These are phyloP conservation scores for Argya squamiceps DNA, from an alignment of 2,797 vertebrate genomes.

Conservation along the genomic window DNA sequence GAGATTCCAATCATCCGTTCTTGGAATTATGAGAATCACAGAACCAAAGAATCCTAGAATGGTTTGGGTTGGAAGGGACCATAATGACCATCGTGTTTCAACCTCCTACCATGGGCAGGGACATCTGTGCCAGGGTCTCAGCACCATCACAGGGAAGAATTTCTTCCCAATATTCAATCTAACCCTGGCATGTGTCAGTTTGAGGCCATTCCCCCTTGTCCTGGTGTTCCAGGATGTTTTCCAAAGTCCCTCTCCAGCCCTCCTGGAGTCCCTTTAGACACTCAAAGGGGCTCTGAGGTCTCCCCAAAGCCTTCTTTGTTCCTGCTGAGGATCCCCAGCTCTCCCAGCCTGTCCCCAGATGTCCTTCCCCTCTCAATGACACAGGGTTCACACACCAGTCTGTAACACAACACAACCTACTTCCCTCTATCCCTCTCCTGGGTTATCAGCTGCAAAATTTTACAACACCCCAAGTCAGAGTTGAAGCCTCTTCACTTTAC, in stretches of 20 bases:
- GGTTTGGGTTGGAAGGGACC: background rate
- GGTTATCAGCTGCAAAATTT: background rate
- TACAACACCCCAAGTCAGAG: background rate
- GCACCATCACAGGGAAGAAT: background rate
- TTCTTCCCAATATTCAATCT: background rate
- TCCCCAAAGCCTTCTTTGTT: no score
- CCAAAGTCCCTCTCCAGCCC: background rate
- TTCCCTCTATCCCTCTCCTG: background rate
- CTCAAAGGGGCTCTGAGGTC: background rate
- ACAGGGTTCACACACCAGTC: background rate
- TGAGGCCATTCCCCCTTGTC: background rate
- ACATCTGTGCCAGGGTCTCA: background rate
- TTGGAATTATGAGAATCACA: background rate
- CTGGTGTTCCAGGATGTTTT: background rate
- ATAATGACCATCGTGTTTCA: rapidly evolving
- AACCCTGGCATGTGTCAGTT: background rate
- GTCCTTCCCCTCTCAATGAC: background rate
- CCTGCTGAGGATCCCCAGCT: background rate
- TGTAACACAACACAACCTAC: background rate
- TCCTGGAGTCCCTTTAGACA: background rate
- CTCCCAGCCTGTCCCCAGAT: background rate
- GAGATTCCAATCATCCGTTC: background rate
- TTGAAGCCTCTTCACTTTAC: background rate
- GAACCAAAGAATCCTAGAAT: background rate
- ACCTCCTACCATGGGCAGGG: background rate